Evolutionary conservation across 2,113 vertebrate genomes (phyloP), one percentile per base, ranked within the genome.

Genomic region (Pollimyrus isidori): DNA sequence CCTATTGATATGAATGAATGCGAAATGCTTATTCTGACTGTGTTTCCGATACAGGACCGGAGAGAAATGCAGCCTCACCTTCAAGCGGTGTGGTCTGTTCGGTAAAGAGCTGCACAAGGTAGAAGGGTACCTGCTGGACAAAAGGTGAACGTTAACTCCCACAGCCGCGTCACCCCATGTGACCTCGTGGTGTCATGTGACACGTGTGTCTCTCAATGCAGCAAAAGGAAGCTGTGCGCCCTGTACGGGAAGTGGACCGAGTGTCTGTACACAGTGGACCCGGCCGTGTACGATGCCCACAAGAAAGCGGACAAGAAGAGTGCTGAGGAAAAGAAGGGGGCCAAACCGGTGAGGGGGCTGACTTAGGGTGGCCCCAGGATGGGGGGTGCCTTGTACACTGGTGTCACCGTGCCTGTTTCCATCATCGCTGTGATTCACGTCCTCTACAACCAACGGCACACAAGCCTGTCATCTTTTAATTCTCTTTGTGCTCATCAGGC

Each of bases 241-340:
- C 96, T 99, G 30, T 99, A 99, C 19, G 98, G 98, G 87, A 99
- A 99, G 92, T 99, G 98, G 98, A 99, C 98, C 0, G 98, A 99
- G 91, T 98, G 97, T 90, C 93, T 99, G 30, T 99, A 98, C 93
- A 96, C 96, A 0, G 95, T 98, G 13, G 97, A 99, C 92, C 93
- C 96, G 0, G 94, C 95, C 39, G 92, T 94, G 0, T 99, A 97
- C 0, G 98, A 99, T 0, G 94, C 97, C 90, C 96, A 97, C 95
- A 98, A 97, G 93, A 99, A 99, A 92, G 95, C 95, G 0, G 98
- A 99, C 92, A 97, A 96, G 94, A 99, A 97, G 93, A 97, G 92
- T 84, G 85, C 95, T 0, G 98, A 99, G 39, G 98, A 99, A 76
- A 99, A 97, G 94, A 99, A 97, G 93, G 95, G 93, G 89, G 94